Percentiles rank a stretch among this genome's conserved stretches.
These are phyloP conservation scores for Pararge aegeria DNA, from an alignment of 1,140 invertebrate species.

Conservation along the genomic window DNA sequence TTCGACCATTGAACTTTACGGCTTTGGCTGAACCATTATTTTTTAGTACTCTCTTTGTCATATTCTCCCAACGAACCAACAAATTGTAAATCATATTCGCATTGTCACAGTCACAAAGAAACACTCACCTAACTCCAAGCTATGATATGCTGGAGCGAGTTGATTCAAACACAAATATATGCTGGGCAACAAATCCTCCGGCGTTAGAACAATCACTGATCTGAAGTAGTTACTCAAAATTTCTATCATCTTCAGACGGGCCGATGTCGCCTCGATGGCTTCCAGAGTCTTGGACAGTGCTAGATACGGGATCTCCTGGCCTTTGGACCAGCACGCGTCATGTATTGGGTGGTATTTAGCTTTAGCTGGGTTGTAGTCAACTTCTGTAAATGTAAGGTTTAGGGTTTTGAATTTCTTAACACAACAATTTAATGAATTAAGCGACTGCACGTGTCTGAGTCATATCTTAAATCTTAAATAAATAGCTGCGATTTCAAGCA, in stretches of 20 bases:
- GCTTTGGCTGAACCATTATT: too few species aligned
- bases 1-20: too few species aligned
- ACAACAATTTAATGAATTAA: too few species aligned
- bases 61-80: too few species aligned
- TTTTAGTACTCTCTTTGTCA: too few species aligned
- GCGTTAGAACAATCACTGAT: constrained; percentile 93
- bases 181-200: constrained; percentile 93
- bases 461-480: too few species aligned
- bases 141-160: constrained; percentile 96
- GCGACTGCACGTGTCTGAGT: too few species aligned
- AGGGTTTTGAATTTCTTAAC: too few species aligned
- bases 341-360: constrained; percentile 93
- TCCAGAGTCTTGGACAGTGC: constrained; percentile 95
- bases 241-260: constrained; percentile 96
- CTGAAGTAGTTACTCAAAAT: constrained; percentile 96
- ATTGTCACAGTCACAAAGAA: background rate
- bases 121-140: constrained; percentile 75
- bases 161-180: constrained; percentile 98
- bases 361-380: constrained; percentile 88
- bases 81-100: too few species aligned
- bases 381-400: constrained; percentile 34
- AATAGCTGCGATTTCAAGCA: too few species aligned
- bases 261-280: constrained; percentile 93
- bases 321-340: constrained; percentile 91
- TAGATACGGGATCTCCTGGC: constrained; percentile 93